A percentile compares a stretch with the other conserved stretches of the same genome.
Conservation (phyloP, 2,888 invertebrate species). For the Pyrochroa serraticornis region DNA sequence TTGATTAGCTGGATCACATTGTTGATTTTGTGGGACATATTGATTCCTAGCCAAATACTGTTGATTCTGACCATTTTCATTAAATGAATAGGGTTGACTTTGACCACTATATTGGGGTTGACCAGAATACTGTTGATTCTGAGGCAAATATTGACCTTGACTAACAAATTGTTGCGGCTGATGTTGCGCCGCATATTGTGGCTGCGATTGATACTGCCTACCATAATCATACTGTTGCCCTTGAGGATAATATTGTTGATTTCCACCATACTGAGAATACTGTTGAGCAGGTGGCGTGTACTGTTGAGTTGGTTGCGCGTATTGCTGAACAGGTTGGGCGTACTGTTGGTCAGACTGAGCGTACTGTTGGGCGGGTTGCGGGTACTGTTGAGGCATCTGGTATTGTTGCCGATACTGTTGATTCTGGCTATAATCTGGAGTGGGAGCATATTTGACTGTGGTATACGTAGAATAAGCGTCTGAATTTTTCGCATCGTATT, state of each 20-base stretch:
- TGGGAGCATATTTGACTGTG: slow-evolving; percentile 34
- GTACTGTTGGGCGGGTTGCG: slow-evolving; percentile 1
- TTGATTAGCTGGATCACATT: slow-evolving; percentile 14
- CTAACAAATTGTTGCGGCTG: not conserved
- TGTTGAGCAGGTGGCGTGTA: slow-evolving; percentile 6
- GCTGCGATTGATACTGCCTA: not conserved
- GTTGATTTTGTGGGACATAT: slow-evolving; percentile 23
- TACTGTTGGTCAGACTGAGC: not conserved
- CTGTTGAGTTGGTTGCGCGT: not conserved
- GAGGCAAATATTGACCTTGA: not conserved
- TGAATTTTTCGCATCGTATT: slow-evolving; percentile 44
- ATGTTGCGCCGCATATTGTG: not conserved
- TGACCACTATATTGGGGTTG: not conserved
- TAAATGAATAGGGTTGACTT: not conserved
- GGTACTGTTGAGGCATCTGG: slow-evolving; percentile 10
- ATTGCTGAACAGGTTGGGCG: slow-evolving; percentile 1
- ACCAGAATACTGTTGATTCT: not conserved
- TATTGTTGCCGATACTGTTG: slow-evolving; percentile 12
- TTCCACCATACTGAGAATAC: slow-evolving; percentile 2
- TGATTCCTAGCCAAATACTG: too few species aligned
- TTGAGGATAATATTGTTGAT: slow-evolving; percentile 7
- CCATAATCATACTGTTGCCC: not conserved
- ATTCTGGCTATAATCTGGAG: slow-evolving; percentile 12
- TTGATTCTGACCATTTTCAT: not conserved
- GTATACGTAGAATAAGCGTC: slow-evolving; percentile 32